Evolutionary conservation across 2,797 vertebrate species (phyloP).

Genomic region (Taenioides sp.): DNA sequence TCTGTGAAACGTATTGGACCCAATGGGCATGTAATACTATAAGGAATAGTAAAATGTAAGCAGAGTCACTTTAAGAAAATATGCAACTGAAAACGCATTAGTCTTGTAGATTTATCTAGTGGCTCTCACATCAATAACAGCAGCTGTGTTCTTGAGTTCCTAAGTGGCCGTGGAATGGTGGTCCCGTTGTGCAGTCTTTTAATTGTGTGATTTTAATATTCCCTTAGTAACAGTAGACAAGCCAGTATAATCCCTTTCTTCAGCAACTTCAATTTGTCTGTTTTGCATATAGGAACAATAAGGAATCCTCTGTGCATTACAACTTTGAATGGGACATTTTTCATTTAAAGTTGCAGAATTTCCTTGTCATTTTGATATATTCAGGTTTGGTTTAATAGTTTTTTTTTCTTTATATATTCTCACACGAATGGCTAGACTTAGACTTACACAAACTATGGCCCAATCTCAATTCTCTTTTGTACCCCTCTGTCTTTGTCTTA

Average conservation of each 20-base stretch:
- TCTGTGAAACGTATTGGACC: neutral
- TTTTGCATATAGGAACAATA: neutral
- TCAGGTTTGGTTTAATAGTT: neutral
- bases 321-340: neutral
- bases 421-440: neutral
- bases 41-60: neutral
- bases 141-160: neutral
- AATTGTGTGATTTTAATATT: conserved; percentile 1
- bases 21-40: neutral
- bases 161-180: neutral
- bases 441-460: too few species aligned
- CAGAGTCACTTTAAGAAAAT: neutral
- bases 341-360: too few species aligned
- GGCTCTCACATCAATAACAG: neutral
- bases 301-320: neutral
- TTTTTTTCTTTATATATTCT: neutral
- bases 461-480: too few species aligned
- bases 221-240: neutral
- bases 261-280: neutral
- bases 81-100: neutral
- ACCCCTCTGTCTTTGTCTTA: too few species aligned
- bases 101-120: neutral
- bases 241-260: neutral
- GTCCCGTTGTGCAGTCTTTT: neutral
- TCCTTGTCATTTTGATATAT: too few species aligned